Base-by-base conservation (phyloP, 2,888 invertebrate species). In the Argynnis bischoffii region DNA sequence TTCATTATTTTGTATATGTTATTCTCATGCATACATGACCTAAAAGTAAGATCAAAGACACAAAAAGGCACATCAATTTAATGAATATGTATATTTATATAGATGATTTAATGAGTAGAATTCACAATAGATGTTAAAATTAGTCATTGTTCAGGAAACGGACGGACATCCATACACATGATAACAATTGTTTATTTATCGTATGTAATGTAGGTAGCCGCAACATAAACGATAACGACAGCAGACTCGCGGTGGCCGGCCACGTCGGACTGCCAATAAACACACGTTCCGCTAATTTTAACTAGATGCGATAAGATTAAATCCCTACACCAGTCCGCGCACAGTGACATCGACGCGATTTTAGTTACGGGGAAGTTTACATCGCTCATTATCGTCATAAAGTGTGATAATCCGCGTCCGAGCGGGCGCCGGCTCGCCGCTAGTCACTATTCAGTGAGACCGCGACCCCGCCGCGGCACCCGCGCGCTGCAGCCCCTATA, bases 331-430 rank as follows among this genome's bases (percentile, higher is more conserved):
- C 78, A 79, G 76, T 80, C 16, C 78, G 78, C 77, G 77, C 75
- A 78, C 78, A 78, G 76, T 76, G 75, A 77, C 79, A 76, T 78
- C 80, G 77, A 81, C 79, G 80, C 78, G 73, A 81, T 79, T 82
- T 81, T 78, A 81, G 68, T 73, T 73, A 76, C 71, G 75, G 80
- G 86, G 85, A 83, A 86, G 88, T 89, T 87, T 87, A 85, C 81
- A 77, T 84, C 86, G 78, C 77, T 87, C 78, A 87, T 90, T 90
- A 89, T 86, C 86, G 82, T 76, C 76, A 75, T 77, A 79, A 83
- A 83, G 80, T 81, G 81, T 80, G 84, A 86, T 87, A 87, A 88
- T 86, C 86, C 81, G 78, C 79, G 81, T 70, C 69, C 71, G 81
- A 77, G 79, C 81, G 82, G 76, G 69, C 77, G 77, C 65, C 61